These are phyloP conservation scores for Cromileptes altivelis DNA, from an alignment of 2,113 vertebrate species.

Conservation along the genomic window DNA sequence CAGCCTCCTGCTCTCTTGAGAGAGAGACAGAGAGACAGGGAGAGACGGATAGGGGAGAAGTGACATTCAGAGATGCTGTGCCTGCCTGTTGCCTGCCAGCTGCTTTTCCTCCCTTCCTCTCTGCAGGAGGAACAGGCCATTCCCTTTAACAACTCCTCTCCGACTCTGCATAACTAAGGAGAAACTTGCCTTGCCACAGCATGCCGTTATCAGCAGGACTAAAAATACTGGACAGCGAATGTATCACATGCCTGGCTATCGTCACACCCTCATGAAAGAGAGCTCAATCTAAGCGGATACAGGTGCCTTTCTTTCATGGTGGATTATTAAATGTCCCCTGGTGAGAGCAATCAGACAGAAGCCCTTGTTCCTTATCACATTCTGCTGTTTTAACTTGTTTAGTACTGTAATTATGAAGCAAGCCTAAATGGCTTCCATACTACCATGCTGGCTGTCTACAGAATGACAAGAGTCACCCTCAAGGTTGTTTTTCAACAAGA, in stretches of 20 bases:
- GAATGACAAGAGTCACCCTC: conserved; percentile 19
- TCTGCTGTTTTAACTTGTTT: conserved; percentile 55
- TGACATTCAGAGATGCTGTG: conserved; percentile 63
- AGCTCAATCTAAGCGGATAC: conserved; percentile 39
- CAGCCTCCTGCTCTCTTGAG: conserved; percentile 32
- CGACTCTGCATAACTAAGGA: conserved; percentile 64
- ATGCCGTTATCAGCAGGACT: conserved; percentile 65
- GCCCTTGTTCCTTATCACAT: conserved; percentile 53
- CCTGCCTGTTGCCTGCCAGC: conserved; percentile 72
- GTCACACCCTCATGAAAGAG: conserved; percentile 28
- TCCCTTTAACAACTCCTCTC: conserved; percentile 54
- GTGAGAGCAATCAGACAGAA: conserved; percentile 62
- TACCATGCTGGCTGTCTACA: conserved; percentile 7
- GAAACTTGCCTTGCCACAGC: conserved; percentile 59
- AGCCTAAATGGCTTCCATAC: conserved; percentile 55
- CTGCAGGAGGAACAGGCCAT: conserved; percentile 60
- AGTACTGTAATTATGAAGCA: conserved; percentile 52
- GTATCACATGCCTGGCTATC: conserved; percentile 53
- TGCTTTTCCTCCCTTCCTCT: conserved; percentile 67
- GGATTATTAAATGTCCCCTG: conserved; percentile 63
- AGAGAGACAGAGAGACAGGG: conserved; percentile 31
- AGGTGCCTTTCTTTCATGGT: conserved; percentile 52
- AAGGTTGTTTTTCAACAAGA: conserved; percentile 17
- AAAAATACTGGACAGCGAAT: conserved; percentile 72
- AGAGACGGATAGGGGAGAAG: neutral